Percentiles rank a stretch among this genome's conserved stretches.
phyloP scores from a whole-genome alignment of 1,140 invertebrate species.

The Propsilocerus akamusi region DNA sequence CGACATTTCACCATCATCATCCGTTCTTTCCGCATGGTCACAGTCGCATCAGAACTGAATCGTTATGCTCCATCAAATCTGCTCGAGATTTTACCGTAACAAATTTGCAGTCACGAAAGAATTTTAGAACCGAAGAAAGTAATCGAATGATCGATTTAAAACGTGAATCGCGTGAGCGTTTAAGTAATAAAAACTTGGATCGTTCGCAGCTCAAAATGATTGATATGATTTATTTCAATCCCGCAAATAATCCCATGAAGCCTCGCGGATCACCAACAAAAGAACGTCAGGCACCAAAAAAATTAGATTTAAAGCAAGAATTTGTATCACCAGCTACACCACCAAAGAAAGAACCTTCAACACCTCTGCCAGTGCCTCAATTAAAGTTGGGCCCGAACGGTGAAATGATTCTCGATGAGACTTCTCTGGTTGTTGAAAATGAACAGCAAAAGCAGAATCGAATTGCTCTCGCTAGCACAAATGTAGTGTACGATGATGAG shows the following conservation, averaged over 20 bases:
- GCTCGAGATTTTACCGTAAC: neutral
- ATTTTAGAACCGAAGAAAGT: constrained; percentile 24
- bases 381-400: constrained; percentile 78
- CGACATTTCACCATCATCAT: too few species aligned
- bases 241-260: constrained; percentile 46
- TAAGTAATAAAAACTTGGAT: constrained; percentile 36
- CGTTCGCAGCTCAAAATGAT: constrained; percentile 63
- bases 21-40: constrained; percentile 7
- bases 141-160: constrained; percentile 31
- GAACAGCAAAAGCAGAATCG: constrained; percentile 40
- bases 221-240: constrained; percentile 82
- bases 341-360: constrained; percentile 16
- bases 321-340: constrained; percentile 6
- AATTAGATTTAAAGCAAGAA: constrained; percentile 6
- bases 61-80: constrained; percentile 11
- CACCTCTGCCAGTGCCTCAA: constrained; percentile 51
- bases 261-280: constrained; percentile 11
- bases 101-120: constrained; percentile 11
- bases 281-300: constrained; percentile 8
- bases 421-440: constrained; percentile 66
- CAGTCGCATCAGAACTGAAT: constrained; percentile 17
- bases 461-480: constrained; percentile 38
- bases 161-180: constrained; percentile 35
- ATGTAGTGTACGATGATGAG: constrained; percentile 43
- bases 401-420: constrained; percentile 68